These are phyloP conservation scores for Cyrtonyx montezumae DNA, from an alignment of 2,113 vertebrate species.

Conservation along the genomic window DNA sequence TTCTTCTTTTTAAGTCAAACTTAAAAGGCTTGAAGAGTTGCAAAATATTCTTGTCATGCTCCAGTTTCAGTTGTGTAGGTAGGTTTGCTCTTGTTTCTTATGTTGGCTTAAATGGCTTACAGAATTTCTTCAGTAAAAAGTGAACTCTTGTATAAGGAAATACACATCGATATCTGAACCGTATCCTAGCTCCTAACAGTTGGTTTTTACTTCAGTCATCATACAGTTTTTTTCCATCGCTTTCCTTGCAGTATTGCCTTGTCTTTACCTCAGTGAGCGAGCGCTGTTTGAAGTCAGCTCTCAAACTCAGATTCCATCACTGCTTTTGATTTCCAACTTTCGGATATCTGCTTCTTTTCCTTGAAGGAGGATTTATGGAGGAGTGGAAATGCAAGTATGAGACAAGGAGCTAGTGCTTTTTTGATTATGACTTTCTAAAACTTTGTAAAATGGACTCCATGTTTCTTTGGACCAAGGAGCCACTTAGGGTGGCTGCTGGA, in stretches of 20 bases:
- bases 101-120: background rate
- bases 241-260: background rate
- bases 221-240: background rate
- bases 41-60: background rate
- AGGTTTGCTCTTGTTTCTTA: background rate
- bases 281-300: background rate
- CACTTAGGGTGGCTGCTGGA: background rate
- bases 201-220: background rate
- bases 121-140: background rate
- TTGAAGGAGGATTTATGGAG: background rate
- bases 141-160: background rate
- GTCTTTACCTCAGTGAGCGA: background rate
- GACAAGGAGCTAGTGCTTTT: background rate
- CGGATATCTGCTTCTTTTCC: background rate
- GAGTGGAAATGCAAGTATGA: background rate
- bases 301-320: background rate
- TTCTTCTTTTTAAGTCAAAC: background rate
- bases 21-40: background rate
- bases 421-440: background rate
- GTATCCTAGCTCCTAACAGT: background rate
- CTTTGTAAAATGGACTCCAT: rapidly evolving
- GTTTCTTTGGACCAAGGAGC: background rate
- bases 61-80: background rate
- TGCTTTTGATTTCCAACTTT: background rate
- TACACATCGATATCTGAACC: rapidly evolving